These are phyloP conservation scores for Athrips mouffetella DNA, from an alignment of 2,888 invertebrate genomes.

Conservation along the genomic window DNA sequence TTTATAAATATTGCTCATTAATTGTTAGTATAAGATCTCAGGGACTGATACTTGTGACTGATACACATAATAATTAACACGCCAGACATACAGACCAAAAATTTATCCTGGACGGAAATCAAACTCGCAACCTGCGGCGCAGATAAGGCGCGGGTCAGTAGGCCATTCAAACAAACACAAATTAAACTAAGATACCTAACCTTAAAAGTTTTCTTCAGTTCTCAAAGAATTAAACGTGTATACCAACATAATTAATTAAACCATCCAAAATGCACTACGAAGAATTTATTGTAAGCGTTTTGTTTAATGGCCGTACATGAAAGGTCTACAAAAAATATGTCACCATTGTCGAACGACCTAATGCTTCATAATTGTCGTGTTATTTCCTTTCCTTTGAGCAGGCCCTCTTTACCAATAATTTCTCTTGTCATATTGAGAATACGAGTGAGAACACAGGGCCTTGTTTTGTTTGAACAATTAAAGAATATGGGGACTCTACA, in stretches of 20 bases:
- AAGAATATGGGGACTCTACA: no score
- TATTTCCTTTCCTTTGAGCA: constrained; percentile 68
- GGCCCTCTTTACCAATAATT: constrained; percentile 56
- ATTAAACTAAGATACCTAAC: no score
- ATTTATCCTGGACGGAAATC: no score
- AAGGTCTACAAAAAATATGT: constrained; percentile 58
- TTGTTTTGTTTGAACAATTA: no score
- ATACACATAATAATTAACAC: no score
- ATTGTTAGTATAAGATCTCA: no score
- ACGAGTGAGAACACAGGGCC: constrained; percentile 42
- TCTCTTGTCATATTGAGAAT: constrained; percentile 56
- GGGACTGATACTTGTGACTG: no score
- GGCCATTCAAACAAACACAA: no score
- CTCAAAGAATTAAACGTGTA: constrained; percentile 18
- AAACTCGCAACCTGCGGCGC: no score
- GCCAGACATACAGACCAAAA: no score
- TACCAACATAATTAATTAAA: constrained; percentile 49
- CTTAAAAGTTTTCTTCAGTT: constrained; percentile 8
- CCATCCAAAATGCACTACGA: constrained; percentile 36
- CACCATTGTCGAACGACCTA: constrained; percentile 59
- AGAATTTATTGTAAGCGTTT: constrained; percentile 31
- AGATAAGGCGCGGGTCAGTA: no score
- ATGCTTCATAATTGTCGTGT: constrained; percentile 67
- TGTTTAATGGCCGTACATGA: constrained; percentile 50
- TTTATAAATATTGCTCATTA: no score